Evolutionary conservation across 2,113 vertebrate species (phyloP).

Genomic region (Daphoenositta chrysoptera): DNA sequence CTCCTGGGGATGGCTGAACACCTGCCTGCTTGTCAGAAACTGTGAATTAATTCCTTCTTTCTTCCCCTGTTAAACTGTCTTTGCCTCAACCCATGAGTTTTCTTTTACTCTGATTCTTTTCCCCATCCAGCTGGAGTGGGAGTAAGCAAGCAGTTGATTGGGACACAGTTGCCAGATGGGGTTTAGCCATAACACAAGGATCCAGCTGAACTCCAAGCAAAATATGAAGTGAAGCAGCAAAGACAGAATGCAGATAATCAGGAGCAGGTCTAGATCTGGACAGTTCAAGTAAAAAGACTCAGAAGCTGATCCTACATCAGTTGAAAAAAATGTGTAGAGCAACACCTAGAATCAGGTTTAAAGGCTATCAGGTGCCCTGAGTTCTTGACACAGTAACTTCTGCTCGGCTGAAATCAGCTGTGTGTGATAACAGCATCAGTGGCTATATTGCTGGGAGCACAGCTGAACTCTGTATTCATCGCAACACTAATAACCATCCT

Average conservation of each 20-base stretch:
- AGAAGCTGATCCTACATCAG: neutral
- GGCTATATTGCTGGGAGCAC: neutral
- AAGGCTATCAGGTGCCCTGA: neutral
- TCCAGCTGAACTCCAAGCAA: neutral
- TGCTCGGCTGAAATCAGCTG: neutral
- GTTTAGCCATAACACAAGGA: neutral
- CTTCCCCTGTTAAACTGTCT: neutral
- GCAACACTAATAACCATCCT: neutral
- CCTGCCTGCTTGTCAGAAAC: neutral
- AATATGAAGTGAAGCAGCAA: neutral
- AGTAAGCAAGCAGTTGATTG: neutral
- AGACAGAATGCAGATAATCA: neutral
- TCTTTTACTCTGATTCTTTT: neutral
- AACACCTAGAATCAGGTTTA: neutral
- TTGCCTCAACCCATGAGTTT: neutral
- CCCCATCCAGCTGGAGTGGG: neutral
- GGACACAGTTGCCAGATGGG: too few relatives aligned
- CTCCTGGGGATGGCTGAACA: neutral
- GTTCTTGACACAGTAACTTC: neutral
- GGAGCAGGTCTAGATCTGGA: neutral
- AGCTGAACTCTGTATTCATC: neutral
- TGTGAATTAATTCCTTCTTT: neutral
- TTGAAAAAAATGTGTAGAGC: neutral
- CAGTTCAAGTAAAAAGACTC: neutral
- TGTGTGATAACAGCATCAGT: neutral